A percentile compares a stretch with the other conserved stretches of the same genome.
Evolutionary conservation across 2,888 invertebrate genomes (phyloP).

Genomic region (Pteria penguin): DNA sequence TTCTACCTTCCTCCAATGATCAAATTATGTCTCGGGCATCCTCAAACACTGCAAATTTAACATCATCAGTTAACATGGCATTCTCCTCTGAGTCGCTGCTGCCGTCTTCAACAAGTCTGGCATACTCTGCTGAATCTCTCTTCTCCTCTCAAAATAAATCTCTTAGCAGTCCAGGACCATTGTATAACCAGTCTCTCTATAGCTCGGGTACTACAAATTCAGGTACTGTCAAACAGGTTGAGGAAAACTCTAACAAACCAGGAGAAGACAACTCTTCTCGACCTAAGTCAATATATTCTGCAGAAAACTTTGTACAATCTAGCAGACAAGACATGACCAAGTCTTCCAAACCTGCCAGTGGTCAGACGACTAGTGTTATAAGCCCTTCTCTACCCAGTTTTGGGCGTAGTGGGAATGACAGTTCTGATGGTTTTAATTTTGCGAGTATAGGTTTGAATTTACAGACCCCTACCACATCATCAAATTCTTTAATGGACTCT

Average conservation of each 20-base stretch:
- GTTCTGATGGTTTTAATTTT: slow-evolving; percentile 66
- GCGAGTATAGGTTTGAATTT: slow-evolving; percentile 70
- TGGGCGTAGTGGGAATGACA: slow-evolving; percentile 53
- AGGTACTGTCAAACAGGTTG: slow-evolving; percentile 9
- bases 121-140: slow-evolving; percentile 62
- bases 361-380: slow-evolving; percentile 27
- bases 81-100: slow-evolving; percentile 63
- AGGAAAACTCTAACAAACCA: slow-evolving; percentile 27
- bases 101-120: slow-evolving; percentile 38
- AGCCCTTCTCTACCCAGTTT: slow-evolving; percentile 48
- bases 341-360: slow-evolving; percentile 28
- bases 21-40: slow-evolving; percentile 22
- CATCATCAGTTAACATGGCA: slow-evolving; percentile 38
- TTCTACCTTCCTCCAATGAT: slow-evolving; percentile 15
- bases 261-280: slow-evolving; percentile 44
- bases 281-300: slow-evolving; percentile 62
- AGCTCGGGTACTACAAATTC: not conserved
- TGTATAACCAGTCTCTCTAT: not conserved
- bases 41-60: slow-evolving; percentile 34
- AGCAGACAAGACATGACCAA: slow-evolving; percentile 51
- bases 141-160: slow-evolving; percentile 42
- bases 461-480: slow-evolving; percentile 59
- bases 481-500: slow-evolving; percentile 56
- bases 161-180: not conserved
- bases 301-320: slow-evolving; percentile 71